A percentile compares a stretch with the other conserved stretches of the same genome.
phyloP scores from a whole-genome alignment of 1,140 invertebrate genomes.

The Aphis gossypii region DNA sequence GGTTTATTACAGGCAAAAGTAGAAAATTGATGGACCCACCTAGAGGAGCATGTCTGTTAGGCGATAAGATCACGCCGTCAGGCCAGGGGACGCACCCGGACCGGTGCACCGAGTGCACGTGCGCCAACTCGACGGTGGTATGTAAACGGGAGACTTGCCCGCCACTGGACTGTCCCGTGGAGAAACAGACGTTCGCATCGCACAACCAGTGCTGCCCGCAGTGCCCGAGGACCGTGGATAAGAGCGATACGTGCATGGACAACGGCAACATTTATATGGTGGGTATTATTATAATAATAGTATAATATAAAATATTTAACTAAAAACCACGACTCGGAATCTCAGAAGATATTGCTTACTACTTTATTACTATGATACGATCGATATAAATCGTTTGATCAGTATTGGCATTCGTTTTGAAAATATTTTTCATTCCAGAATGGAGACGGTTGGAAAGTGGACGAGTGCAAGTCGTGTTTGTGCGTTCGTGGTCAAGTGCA shows the following conservation, averaged over 20 bases:
- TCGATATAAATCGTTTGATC: neutral
- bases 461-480: conserved; percentile 84
- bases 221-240: conserved; percentile 70
- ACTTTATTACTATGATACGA: too few species aligned
- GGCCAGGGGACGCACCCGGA: conserved; percentile 69
- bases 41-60: conserved; percentile 74
- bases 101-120: conserved; percentile 83
- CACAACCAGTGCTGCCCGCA: conserved; percentile 76
- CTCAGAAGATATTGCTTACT: neutral
- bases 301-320: neutral
- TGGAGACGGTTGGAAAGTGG: conserved; percentile 84
- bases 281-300: conserved; percentile 59
- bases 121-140: conserved; percentile 74
- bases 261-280: conserved; percentile 74
- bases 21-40: conserved; percentile 65
- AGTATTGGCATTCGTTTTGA: neutral
- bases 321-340: neutral
- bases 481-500: conserved; percentile 81
- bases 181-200: conserved; percentile 73
- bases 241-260: conserved; percentile 71
- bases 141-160: conserved; percentile 83
- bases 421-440: conserved; percentile 70
- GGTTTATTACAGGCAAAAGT: conserved; percentile 60
- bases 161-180: conserved; percentile 78
- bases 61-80: conserved; percentile 71